Evolutionary conservation across 2,888 invertebrate species (phyloP).

Genomic region (Cacoxenus indagator): DNA sequence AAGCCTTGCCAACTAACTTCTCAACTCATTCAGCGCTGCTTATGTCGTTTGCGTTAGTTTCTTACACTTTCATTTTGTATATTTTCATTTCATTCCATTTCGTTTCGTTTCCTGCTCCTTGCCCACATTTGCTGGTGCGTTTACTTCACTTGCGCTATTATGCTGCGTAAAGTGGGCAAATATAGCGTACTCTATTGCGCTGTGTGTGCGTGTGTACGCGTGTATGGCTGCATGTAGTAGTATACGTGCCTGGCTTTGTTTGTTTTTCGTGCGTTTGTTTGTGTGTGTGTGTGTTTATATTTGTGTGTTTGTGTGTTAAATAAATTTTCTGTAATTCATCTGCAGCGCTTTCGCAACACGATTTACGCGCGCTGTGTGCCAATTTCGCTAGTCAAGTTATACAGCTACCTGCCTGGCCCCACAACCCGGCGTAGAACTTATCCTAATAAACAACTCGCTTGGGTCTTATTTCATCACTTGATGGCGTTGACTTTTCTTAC

Average conservation of each 20-base stretch:
- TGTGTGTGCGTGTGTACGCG: background rate
- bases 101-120: background rate
- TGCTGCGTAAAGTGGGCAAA: background rate
- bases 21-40: conserved; percentile 3
- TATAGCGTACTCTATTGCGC: background rate
- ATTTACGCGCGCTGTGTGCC: conserved; percentile 3
- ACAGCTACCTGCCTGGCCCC: background rate
- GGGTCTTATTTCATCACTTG: conserved; percentile 17
- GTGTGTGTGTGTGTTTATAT: background rate
- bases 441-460: conserved; percentile 1
- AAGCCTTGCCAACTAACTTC: conserved; percentile 1
- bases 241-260: conserved; percentile 24
- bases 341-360: conserved; percentile 5
- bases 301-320: conserved; percentile 12
- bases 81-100: background rate
- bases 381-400: background rate
- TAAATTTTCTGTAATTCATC: conserved; percentile 25
- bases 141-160: conserved; percentile 4
- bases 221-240: background rate
- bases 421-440: background rate
- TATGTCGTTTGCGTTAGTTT: conserved; percentile 9
- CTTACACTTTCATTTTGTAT: conserved; percentile 1
- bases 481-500: background rate
- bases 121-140: background rate
- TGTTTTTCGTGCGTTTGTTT: conserved; percentile 24